phyloP scores from a whole-genome alignment of 2,113 vertebrate genomes.

The Herpailurus yagouaroundi region DNA sequence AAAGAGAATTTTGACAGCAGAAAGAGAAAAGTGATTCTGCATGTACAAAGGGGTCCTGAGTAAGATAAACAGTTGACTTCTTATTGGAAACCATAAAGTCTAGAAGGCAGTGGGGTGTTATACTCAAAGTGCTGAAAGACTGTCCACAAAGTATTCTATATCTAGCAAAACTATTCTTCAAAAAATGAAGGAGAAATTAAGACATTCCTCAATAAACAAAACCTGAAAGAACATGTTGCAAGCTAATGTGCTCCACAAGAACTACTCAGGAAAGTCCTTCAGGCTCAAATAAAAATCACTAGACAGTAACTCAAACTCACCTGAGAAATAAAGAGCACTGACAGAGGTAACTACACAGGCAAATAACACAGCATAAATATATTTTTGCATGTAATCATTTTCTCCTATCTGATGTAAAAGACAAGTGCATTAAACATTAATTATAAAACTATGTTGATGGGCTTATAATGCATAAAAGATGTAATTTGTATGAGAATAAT shows the following conservation, averaged over 20 bases:
- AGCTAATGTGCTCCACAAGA: not conserved
- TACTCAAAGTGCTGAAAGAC: not conserved
- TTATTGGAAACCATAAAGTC: not conserved
- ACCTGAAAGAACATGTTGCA: not conserved
- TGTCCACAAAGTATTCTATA: not conserved
- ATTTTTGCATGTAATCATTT: not conserved
- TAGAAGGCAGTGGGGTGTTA: not conserved
- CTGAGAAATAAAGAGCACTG: not conserved
- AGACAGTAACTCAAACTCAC: not conserved
- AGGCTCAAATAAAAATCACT: constrained; percentile 84
- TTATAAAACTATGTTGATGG: not conserved
- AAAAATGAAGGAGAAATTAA: not conserved
- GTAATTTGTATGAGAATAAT: not conserved
- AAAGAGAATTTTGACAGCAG: not conserved
- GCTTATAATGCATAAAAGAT: not conserved
- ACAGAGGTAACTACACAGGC: not conserved
- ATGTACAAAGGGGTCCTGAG: not conserved
- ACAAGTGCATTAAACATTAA: not conserved
- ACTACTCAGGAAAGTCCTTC: not conserved
- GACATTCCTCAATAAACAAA: not conserved
- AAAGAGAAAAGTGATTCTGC: not conserved
- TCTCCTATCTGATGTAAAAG: not conserved
- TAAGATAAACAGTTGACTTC: not conserved
- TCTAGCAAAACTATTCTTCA: not conserved
- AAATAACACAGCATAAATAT: not conserved